phyloP scores from a whole-genome alignment of 92 coral and sea anemone species.

The Ricordea florida region DNA sequence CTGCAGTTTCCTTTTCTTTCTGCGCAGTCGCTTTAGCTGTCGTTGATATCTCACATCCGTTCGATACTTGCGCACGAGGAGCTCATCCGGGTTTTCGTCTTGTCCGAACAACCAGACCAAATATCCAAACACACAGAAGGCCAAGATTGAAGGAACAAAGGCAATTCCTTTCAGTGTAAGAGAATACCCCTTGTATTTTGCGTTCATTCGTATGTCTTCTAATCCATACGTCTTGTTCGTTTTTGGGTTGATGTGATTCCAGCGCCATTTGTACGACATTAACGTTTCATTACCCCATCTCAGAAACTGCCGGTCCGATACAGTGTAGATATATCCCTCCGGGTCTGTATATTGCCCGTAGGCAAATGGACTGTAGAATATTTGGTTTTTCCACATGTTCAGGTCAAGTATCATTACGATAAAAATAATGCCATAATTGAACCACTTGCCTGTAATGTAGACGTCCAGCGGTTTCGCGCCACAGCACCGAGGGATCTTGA shows the following conservation, averaged over 20 bases:
- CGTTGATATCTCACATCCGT: constrained; percentile 69
- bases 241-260: constrained; percentile 80
- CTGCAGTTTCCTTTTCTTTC: constrained; percentile 33
- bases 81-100: constrained; percentile 91
- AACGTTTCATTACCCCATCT: constrained; percentile 61
- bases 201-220: constrained; percentile 74
- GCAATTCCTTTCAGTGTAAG: constrained; percentile 78
- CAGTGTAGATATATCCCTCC: constrained; percentile 74
- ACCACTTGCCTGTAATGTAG: constrained; percentile 90
- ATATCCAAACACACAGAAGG: constrained; percentile 82
- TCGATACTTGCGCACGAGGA: constrained; percentile 72
- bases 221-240: constrained; percentile 76
- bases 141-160: constrained; percentile 73
- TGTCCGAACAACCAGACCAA: constrained; percentile 81
- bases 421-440: constrained; percentile 84
- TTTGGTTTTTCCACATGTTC: constrained; percentile 95
- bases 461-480: constrained; percentile 68
- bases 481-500: constrained; percentile 62
- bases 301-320: constrained; percentile 76
- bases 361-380: constrained; percentile 70
- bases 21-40: constrained; percentile 57
- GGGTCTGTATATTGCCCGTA: constrained; percentile 86
- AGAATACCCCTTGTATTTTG: constrained; percentile 78
- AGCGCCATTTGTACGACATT: constrained; percentile 76
- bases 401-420: constrained; percentile 83